Evolutionary conservation across 2,888 invertebrate species (phyloP).

Genomic region (Apodemia duryi): DNA sequence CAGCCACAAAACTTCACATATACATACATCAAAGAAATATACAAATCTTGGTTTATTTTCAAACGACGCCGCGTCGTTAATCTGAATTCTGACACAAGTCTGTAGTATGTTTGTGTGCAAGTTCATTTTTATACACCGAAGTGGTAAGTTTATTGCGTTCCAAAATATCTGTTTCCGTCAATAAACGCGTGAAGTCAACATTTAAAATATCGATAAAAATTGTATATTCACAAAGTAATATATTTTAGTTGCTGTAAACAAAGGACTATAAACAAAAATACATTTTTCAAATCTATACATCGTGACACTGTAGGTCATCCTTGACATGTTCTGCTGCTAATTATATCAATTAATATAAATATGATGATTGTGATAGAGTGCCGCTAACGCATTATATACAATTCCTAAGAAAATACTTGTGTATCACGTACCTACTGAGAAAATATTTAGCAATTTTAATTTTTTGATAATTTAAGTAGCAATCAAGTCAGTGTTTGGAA

Average conservation of each 20-base stretch:
- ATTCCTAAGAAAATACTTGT: too few species aligned
- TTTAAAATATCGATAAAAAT: not conserved
- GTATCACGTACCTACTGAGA: too few species aligned
- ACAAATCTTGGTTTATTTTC: not conserved
- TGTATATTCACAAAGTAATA: too few species aligned
- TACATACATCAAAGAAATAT: not conserved
- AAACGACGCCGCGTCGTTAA: not conserved
- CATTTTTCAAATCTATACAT: not conserved
- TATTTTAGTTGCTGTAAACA: not conserved
- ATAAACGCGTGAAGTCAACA: not conserved
- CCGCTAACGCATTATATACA: too few species aligned
- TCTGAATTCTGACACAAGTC: not conserved
- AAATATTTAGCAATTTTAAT: not conserved
- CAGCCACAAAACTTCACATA: too few species aligned
- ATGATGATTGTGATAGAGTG: too few species aligned
- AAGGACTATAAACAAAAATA: too few species aligned
- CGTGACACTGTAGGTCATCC: not conserved
- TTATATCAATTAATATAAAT: too few species aligned
- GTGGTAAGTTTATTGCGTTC: constrained; percentile 4
- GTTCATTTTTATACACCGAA: constrained; percentile 1
- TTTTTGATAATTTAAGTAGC: not conserved
- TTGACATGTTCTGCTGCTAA: too few species aligned
- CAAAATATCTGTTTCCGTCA: constrained; percentile 10
- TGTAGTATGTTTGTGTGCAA: not conserved
- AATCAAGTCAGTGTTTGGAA: not conserved